Base-by-base conservation (phyloP, 2,113 vertebrate genomes). In the Nansenia antarctica region DNA sequence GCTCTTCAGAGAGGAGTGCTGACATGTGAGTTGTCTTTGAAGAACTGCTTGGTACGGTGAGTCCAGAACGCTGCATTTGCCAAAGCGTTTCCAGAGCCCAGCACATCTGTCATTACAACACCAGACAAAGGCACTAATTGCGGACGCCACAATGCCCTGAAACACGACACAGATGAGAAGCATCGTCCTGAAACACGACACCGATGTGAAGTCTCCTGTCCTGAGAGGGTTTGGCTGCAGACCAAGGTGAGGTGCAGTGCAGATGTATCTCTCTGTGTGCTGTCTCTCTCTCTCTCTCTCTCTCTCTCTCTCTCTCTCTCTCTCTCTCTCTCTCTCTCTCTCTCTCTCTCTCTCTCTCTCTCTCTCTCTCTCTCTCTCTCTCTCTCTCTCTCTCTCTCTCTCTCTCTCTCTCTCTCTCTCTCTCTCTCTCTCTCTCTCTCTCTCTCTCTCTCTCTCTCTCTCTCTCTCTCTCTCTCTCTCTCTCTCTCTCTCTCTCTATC, bases 81-180 rank as follows among this genome's bases (percentile, higher is more conserved):
- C 22, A 37, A 73, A 35, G n/a, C 20, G 49, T 47, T 61, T 20
- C 39, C 32, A 65, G 69, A 68, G 60, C 45, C 29, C 14, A 22
- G 59, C 42, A 20, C 31, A 60, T 29, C 20, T 15, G 62, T 55
- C 34, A 14, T 45, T 24, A 67, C 35, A 26, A 39, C 55, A 75
- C 34, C n/a, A 59, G 32, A 39, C 42, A 67, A 58, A 64, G 59
- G 24, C 26, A 39, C 39, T 63, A 71, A 39, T 22, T 20, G 49
- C 67, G 67, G 67, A 80, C 29, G 35, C 42, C n/a, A 72, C 15
- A 30, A 26, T 55, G 35, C 37, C 9, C 22, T 49, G 59, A 55
- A 73, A 52, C 6, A 3, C 15, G 3, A 47, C 27, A 22, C 54
- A 12, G 67, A 66, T 20, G 72, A 34, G 62, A 31, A 59, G 18